Evolutionary conservation across 1,140 invertebrate species (phyloP).

Genomic region (Vanessa atalanta): DNA sequence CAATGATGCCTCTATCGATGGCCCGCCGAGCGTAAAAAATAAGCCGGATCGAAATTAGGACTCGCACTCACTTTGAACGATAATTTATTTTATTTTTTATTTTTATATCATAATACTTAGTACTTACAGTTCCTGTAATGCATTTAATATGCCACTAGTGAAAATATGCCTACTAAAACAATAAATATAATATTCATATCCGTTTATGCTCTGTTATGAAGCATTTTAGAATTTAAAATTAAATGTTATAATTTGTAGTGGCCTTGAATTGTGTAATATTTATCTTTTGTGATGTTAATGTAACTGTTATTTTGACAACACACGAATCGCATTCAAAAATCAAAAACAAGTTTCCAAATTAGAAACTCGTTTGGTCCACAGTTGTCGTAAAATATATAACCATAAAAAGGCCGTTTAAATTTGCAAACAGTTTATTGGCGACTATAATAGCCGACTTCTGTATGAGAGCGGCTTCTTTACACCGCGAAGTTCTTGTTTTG

Average conservation of each 20-base stretch:
- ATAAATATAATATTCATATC: no score
- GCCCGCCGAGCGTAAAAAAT: conserved; percentile 41
- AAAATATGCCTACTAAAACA: no score
- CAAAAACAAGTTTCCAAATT: conserved; percentile 19
- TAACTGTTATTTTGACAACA: not conserved
- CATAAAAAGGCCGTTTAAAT: conserved; percentile 53
- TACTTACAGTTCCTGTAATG: no score
- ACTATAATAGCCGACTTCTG: conserved; percentile 60
- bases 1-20: conserved; percentile 39
- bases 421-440: conserved; percentile 63
- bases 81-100: not conserved
- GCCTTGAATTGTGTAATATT: not conserved
- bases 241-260: no score
- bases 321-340: not conserved
- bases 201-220: no score
- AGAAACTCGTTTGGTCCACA: conserved; percentile 17
- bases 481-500: conserved; percentile 49
- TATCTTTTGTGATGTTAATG: not conserved
- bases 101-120: no score
- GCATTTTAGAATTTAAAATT: no score
- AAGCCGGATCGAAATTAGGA: conserved; percentile 46
- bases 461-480: conserved; percentile 55
- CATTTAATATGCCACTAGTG: no score
- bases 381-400: conserved; percentile 35
- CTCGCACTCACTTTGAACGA: conserved; percentile 15